A percentile compares a stretch with the other conserved stretches of the same genome.
These are phyloP conservation scores for Caenorhabditis drosophilae DNA, from an alignment of 2,888 invertebrate species.

Conservation along the genomic window DNA sequence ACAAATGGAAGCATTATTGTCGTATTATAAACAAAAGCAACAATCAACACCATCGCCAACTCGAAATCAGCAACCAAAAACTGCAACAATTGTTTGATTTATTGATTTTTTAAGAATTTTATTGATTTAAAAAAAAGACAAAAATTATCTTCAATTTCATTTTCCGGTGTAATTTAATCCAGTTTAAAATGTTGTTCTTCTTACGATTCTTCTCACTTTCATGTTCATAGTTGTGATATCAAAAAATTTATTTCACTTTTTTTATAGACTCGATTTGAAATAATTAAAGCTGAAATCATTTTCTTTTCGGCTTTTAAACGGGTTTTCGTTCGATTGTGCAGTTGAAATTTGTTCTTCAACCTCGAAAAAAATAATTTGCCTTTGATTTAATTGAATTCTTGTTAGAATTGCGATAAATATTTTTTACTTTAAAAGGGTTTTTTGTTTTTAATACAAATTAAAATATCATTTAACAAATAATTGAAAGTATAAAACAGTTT, in stretches of 20 bases:
- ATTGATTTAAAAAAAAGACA: too few relatives aligned
- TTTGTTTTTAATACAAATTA: too few relatives aligned
- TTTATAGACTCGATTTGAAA: background rate
- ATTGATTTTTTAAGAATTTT: background rate
- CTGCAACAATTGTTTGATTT: slow-evolving; percentile 55
- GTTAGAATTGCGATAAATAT: too few relatives aligned
- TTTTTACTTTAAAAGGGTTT: too few relatives aligned
- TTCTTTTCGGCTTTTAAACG: background rate
- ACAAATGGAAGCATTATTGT: slow-evolving; percentile 57
- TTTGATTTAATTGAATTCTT: too few relatives aligned
- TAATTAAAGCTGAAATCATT: background rate
- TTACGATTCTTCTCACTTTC: background rate
- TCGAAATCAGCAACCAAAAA: slow-evolving; percentile 37
- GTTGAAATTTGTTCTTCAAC: background rate
- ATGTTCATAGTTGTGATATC: background rate
- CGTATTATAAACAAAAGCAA: slow-evolving; percentile 49
- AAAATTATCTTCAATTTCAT: background rate
- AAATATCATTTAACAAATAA: too few relatives aligned
- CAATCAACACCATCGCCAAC: slow-evolving; percentile 12
- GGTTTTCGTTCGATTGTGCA: background rate
- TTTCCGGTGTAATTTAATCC: background rate
- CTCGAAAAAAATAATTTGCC: background rate
- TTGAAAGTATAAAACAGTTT: too few relatives aligned
- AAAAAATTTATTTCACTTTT: background rate
- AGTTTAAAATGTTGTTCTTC: slow-evolving; percentile 5